Evolutionary conservation across 2,888 invertebrate species (phyloP), one percentile per base, ranked within the genome.

Genomic region (Aproaerema taeniolella): DNA sequence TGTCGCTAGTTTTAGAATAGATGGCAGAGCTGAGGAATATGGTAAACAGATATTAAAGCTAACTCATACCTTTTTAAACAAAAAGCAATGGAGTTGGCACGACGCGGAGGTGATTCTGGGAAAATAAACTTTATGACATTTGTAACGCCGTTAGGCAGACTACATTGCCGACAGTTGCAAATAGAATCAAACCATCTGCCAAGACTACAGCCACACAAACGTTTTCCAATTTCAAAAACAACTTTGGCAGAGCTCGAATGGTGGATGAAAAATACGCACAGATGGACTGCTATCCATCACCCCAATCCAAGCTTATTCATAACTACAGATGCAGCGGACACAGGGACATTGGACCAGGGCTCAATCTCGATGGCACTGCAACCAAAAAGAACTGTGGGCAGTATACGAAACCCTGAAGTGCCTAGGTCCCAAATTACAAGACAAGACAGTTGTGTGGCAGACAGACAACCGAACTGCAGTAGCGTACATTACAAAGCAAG

Each of bases 61-160:
- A n/a, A n/a, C n/a, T n/a, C n/a, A n/a, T n/a, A n/a, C n/a, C n/a
- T n/a, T n/a, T n/a, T n/a, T n/a, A n/a, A n/a, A n/a, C 31, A 20
- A 28, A 20, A 14, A 24, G 11, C 24, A 1, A 4, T 44, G 31
- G 41, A 38, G 31, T 32, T 47, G 39, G 39, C 16, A 11, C 11
- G 41, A 15, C 13, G 34, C 41, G 11, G 43, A 36, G 12, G 20
- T 42, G 1, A 32, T 48, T 2, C 12, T 48, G 7, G 45, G 43
- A 10, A 46, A 37, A 14, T 48, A 9, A 42, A 44, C 14, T 48
- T 48, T 24, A 42, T 42, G 2, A 28, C 48, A 4, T 38, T 37
- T 16, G 40, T 30, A 0, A 39, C 45, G 0, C 49, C 46, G 0
- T 24, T 43, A 9, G 46, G 44, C 2, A 31, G 42, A 4, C 41